Evolutionary conservation across 2,113 vertebrate species (phyloP).

Genomic region (Nyctereutes procyonoides): DNA sequence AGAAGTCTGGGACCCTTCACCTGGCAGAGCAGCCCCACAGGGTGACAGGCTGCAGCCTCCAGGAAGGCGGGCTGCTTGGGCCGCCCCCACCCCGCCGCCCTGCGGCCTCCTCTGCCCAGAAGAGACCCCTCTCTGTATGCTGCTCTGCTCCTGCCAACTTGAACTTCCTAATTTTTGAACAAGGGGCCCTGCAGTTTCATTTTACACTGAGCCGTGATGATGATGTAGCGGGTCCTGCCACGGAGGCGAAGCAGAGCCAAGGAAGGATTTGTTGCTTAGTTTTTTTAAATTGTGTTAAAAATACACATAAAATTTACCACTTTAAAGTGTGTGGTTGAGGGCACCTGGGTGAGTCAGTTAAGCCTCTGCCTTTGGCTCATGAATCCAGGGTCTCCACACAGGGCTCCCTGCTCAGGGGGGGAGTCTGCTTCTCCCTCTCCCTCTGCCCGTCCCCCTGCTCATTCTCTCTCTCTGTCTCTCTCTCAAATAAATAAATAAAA

Average conservation of each 20-base stretch:
- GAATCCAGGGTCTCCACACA: no score
- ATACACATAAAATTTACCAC: neutral
- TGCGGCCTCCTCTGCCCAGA: neutral
- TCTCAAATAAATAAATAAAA: no score
- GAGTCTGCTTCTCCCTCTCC: no score
- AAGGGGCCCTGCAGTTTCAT: neutral
- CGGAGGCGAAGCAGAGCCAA: neutral
- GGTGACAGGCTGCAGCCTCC: fast-evolving
- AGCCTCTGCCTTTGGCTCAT: no score
- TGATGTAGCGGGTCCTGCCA: neutral
- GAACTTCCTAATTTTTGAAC: neutral
- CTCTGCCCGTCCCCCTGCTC: no score
- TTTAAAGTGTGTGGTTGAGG: neutral
- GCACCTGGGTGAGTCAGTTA: no score
- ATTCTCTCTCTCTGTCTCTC: no score
- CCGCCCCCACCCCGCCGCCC: neutral
- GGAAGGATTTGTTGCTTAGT: neutral
- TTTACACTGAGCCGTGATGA: neutral
- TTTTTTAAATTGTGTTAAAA: neutral
- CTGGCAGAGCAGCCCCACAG: neutral
- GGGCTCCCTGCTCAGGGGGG: no score
- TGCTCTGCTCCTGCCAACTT: neutral
- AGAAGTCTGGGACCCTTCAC: neutral
- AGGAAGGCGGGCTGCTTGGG: neutral
- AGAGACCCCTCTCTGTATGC: neutral